Evolutionary conservation across 1,140 invertebrate genomes (phyloP), one percentile per base, ranked within the genome.

Genomic region (Aphaenogaster rudis): DNA sequence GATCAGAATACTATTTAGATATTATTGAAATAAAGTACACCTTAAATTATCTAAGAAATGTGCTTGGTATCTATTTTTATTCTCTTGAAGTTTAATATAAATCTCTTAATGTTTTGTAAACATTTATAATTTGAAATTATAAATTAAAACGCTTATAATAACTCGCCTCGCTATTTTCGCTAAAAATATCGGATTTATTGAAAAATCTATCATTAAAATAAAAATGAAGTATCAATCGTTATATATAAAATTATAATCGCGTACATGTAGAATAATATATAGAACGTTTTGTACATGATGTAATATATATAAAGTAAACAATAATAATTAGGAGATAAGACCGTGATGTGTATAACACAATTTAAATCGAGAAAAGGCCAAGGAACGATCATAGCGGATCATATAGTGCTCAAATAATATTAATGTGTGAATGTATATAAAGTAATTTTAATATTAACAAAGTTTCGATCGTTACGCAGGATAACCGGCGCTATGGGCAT

Each of bases 401-500:
- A 28, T 28, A 28, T 28, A 28, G 21, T 28, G 21, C 21, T 28
- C 21, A 28, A 28, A 28, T 28, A 28, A 28, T 28, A 28, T 28
- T 28, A 28, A 28, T 28, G 0, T 28, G 21, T 28, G 28, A 28
- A 52, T 52, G 3, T 4, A 59, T n/a, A 28, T 61, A 57, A 59
- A 28, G 5, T 28, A 54, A 21, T 33, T 33, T 17, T 67, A 78
- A 36, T 79, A 72, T 50, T 67, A 57, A 72, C 48, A 71, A 52
- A 21, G 4, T 54, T 76, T 59, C 13, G 45, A 82, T 87, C 15
- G 4, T 64, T 42, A 86, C 88, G 39, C 88, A 98, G 97, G 8
- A 96, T 97, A 71, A 97, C 97, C n/a, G 97, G 97, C 66, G 97
- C 97, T 79, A 97, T 97, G 97, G 97, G 97, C 91, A 97, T 97